Evolutionary conservation across 2,888 invertebrate species (phyloP).

Genomic region (Camponotus fellah): DNA sequence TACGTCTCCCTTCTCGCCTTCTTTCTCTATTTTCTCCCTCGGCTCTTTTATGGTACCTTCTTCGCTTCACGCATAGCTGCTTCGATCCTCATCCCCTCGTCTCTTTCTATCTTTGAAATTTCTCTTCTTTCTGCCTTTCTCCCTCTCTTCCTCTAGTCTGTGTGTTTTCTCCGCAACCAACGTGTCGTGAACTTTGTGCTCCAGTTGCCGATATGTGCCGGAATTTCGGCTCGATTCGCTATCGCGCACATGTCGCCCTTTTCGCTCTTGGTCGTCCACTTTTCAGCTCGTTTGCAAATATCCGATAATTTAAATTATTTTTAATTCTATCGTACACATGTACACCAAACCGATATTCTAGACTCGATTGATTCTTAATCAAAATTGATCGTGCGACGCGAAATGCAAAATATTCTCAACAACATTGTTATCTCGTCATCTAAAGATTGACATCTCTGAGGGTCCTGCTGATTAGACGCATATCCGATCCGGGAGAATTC

Average conservation of each 20-base stretch:
- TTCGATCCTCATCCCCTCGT: constrained; percentile 46
- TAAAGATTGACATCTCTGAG: constrained; percentile 60
- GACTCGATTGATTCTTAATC: not conserved
- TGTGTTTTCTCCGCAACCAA: constrained; percentile 42
- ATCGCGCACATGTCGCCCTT: not conserved
- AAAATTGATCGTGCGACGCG: not conserved
- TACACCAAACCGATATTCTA: not conserved
- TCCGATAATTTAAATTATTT: not conserved
- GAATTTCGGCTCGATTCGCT: constrained; percentile 46
- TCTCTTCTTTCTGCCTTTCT: constrained; percentile 12
- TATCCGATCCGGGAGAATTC: constrained; percentile 78
- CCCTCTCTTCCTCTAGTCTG: constrained; percentile 36
- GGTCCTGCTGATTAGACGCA: constrained; percentile 75
- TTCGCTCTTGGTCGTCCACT: not conserved
- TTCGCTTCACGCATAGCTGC: constrained; percentile 55
- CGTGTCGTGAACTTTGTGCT: constrained; percentile 51
- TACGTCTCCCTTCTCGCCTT: constrained; percentile 17
- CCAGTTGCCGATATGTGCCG: constrained; percentile 39
- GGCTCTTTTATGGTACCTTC: constrained; percentile 24
- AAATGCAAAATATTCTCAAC: not conserved
- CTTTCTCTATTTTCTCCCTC: constrained; percentile 22
- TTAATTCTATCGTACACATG: not conserved
- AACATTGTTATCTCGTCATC: constrained; percentile 55
- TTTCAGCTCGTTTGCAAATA: not conserved
- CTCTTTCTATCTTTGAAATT: constrained; percentile 1